phyloP scores from a whole-genome alignment of 2,113 vertebrate genomes.

The Odontesthes bonariensis region DNA sequence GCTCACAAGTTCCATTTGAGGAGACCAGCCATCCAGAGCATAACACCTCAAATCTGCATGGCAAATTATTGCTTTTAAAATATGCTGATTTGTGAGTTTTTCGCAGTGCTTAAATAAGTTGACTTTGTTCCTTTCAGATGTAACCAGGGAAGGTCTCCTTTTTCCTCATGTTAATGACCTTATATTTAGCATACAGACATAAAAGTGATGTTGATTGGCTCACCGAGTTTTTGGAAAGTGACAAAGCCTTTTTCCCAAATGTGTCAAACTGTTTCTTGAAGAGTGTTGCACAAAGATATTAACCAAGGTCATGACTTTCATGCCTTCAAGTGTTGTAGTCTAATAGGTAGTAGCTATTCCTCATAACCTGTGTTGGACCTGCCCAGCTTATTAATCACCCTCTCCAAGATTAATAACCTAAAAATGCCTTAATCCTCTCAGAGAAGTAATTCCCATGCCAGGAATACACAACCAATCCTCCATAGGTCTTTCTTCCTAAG shows the following conservation, averaged over 20 bases:
- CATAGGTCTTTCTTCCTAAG: slow-evolving; percentile 64
- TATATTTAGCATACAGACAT: background rate
- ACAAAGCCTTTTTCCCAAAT: background rate
- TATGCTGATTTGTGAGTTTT: background rate
- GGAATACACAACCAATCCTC: slow-evolving; percentile 64
- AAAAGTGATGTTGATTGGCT: background rate
- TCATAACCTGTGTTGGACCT: slow-evolving; percentile 52
- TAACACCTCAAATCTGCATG: background rate
- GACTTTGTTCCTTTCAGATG: no score
- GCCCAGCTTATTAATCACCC: slow-evolving; percentile 74
- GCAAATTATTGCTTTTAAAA: background rate
- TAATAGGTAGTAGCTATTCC: slow-evolving; percentile 61
- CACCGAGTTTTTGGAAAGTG: background rate
- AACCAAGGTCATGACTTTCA: slow-evolving; percentile 1
- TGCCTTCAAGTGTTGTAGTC: slow-evolving; percentile 34
- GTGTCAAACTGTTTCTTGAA: background rate
- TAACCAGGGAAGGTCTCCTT: background rate
- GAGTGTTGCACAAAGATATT: slow-evolving; percentile 1
- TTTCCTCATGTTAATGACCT: background rate
- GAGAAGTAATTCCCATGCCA: slow-evolving; percentile 68
- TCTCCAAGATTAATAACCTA: slow-evolving; percentile 72
- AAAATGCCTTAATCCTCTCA: slow-evolving; percentile 76
- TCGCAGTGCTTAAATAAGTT: background rate
- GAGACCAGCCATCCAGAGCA: background rate
- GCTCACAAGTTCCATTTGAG: background rate